phyloP scores from a whole-genome alignment of 2,888 invertebrate species.

The Leucophora obtusa region DNA sequence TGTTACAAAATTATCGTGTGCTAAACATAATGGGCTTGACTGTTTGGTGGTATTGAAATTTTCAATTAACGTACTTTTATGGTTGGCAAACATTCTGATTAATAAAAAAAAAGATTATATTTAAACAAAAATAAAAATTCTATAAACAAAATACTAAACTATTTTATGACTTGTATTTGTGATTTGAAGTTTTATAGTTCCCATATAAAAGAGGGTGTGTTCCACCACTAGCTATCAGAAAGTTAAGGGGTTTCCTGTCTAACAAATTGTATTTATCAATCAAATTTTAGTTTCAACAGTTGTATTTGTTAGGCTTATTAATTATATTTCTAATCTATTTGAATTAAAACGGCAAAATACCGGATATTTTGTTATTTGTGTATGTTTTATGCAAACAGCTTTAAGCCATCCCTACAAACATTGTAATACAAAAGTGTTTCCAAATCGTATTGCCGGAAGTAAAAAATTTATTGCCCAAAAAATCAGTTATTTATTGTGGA shows the following conservation, averaged over 20 bases:
- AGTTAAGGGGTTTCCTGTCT: no score
- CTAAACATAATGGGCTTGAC: slow-evolving; percentile 53
- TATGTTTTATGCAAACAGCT: slow-evolving; percentile 5
- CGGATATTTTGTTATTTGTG: slow-evolving; percentile 17
- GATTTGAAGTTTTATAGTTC: no score
- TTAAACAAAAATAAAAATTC: background rate
- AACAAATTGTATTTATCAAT: no score
- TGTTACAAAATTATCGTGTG: slow-evolving; percentile 63
- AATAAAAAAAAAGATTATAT: background rate
- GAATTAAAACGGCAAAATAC: slow-evolving; percentile 30
- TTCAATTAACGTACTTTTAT: slow-evolving; percentile 58
- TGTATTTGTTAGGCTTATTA: background rate
- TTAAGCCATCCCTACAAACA: slow-evolving; percentile 37
- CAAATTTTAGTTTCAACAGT: no score
- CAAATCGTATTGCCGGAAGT: no score
- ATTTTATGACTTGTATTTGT: no score
- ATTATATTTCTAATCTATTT: slow-evolving; percentile 20
- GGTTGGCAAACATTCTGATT: background rate
- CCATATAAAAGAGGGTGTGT: no score
- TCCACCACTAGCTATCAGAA: no score
- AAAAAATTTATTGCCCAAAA: no score
- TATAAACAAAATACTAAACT: background rate
- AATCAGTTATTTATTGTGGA: no score
- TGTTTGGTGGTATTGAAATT: slow-evolving; percentile 64
- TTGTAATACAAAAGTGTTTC: no score